Percentiles rank a stretch among this genome's conserved stretches.
These are phyloP conservation scores for Galleria mellonella DNA, from an alignment of 1,140 invertebrate genomes.

Conservation along the genomic window DNA sequence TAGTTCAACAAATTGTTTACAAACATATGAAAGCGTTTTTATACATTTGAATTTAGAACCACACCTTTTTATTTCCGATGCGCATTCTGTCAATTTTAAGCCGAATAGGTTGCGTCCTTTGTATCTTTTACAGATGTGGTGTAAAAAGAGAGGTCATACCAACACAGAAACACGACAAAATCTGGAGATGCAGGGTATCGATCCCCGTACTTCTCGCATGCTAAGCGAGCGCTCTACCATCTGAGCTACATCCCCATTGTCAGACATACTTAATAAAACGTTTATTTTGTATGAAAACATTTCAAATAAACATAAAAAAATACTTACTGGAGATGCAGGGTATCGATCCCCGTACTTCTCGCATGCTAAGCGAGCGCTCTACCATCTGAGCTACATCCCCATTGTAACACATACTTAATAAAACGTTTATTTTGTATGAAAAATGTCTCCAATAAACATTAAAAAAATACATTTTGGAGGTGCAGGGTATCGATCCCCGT, in stretches of 20 bases:
- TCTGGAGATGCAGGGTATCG: conserved; percentile 79
- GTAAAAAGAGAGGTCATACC: too few relatives aligned
- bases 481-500: conserved; percentile 87
- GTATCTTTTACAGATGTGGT: too few relatives aligned
- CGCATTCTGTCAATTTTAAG: too few relatives aligned
- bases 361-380: conserved; percentile 15
- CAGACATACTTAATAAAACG: background rate
- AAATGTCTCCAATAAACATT: too few relatives aligned
- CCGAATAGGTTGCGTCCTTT: too few relatives aligned
- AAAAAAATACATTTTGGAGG: too few relatives aligned
- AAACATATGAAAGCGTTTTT: too few relatives aligned
- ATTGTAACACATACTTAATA: background rate
- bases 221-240: conserved; percentile 92
- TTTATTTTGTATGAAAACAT: too few relatives aligned
- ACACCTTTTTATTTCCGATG: too few relatives aligned
- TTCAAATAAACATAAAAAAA: background rate
- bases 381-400: conserved; percentile 15
- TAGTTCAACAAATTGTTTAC: too few relatives aligned
- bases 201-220: conserved; percentile 91
- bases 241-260: conserved; percentile 85
- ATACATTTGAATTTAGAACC: too few relatives aligned
- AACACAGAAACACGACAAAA: background rate
- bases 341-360: conserved; percentile 15
- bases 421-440: too few relatives aligned
- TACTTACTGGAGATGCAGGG: conserved; percentile 7